These are phyloP conservation scores for Danio aesculapii DNA, from an alignment of 2,797 vertebrate genomes.

Conservation along the genomic window DNA sequence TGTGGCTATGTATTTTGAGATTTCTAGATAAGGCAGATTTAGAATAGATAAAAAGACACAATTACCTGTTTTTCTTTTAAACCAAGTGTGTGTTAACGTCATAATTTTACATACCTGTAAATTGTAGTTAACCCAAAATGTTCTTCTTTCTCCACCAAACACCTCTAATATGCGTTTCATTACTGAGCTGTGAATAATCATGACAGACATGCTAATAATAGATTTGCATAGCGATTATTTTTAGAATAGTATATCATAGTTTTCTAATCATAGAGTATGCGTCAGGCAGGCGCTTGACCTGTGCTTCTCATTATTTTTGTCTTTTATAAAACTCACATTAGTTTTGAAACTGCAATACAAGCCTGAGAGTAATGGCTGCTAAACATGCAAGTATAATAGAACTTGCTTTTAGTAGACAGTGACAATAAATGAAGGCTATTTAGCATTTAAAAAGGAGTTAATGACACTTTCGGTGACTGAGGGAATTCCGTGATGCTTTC, in stretches of 20 bases:
- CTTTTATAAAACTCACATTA: slow-evolving; percentile 70
- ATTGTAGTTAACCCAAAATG: background rate
- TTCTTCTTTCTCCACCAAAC: background rate
- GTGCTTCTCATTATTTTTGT: slow-evolving; percentile 61
- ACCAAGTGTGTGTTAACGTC: too few species aligned
- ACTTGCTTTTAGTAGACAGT: slow-evolving; percentile 20
- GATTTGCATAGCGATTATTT: background rate
- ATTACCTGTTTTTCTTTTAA: too few species aligned
- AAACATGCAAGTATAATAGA: slow-evolving; percentile 10
- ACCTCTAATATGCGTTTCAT: background rate
- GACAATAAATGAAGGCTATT: slow-evolving; percentile 26
- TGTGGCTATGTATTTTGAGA: too few species aligned
- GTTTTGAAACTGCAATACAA: slow-evolving; percentile 70
- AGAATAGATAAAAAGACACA: too few species aligned
- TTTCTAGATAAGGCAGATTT: too few species aligned
- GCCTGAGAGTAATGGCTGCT: slow-evolving; percentile 59
- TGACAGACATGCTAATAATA: background rate
- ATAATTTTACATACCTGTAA: too few species aligned
- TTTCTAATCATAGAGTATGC: slow-evolving; percentile 75
- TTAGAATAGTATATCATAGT: slow-evolving; percentile 38
- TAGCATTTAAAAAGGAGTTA: slow-evolving; percentile 66
- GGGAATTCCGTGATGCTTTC: background rate
- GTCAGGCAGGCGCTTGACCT: slow-evolving; percentile 63
- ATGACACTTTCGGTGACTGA: background rate
- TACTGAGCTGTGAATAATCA: background rate